A percentile compares a stretch with the other conserved stretches of the same genome.
Evolutionary conservation across 2,113 vertebrate species (phyloP).

Genomic region (Asarcornis scutulata): DNA sequence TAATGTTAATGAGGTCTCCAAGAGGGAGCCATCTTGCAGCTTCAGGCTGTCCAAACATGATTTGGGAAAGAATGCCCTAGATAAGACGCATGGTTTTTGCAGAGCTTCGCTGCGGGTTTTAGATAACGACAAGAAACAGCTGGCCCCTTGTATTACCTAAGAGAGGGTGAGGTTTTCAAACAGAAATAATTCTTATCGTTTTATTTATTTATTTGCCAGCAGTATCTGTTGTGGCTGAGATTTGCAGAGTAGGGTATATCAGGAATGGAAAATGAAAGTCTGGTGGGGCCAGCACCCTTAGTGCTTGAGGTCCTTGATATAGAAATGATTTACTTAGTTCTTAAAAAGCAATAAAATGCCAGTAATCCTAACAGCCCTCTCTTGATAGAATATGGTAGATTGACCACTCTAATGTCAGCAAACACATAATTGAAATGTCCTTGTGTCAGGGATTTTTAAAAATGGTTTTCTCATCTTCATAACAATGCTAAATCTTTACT

Average conservation of each 20-base stretch:
- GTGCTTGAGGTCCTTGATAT: not conserved
- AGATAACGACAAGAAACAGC: not conserved
- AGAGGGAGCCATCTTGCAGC: not conserved
- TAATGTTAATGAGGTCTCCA: not conserved
- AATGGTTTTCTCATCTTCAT: conserved; percentile 63
- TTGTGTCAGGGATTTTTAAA: conserved; percentile 41
- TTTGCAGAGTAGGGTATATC: not conserved
- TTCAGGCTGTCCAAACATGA: not conserved
- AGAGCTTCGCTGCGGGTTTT: not conserved
- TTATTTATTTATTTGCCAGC: not conserved
- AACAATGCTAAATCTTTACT: conserved; percentile 69
- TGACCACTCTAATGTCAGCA: conserved; percentile 42
- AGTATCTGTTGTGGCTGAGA: not conserved
- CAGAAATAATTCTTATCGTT: not conserved
- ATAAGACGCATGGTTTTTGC: not conserved
- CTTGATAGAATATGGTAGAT: conserved; percentile 16
- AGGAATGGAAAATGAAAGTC: conserved; percentile 20
- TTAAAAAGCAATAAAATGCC: conserved; percentile 52
- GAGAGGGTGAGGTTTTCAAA: not conserved
- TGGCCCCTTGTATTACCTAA: not conserved
- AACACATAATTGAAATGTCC: conserved; percentile 68
- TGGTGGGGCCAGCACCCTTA: not conserved
- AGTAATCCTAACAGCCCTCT: conserved; percentile 37
- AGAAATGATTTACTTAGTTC: conserved; percentile 57
- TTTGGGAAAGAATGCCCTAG: not conserved